Evolutionary conservation across 2,797 vertebrate genomes (phyloP).

Genomic region (Eulemur rubriventer): DNA sequence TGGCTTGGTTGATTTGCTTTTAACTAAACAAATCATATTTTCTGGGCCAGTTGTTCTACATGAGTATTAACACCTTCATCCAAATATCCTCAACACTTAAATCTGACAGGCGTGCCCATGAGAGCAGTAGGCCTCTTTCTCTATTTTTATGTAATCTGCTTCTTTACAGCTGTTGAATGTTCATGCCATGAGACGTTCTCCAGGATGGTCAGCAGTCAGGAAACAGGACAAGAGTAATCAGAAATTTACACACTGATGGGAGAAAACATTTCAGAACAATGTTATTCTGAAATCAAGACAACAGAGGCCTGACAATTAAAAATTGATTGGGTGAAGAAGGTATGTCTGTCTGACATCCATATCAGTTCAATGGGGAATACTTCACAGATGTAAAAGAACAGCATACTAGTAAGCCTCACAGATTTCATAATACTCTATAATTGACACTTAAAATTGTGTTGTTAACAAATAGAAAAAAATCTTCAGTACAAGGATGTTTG

Average conservation of each 20-base stretch:
- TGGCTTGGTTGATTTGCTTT: background rate
- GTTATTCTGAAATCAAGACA: background rate
- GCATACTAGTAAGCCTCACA: rapidly evolving
- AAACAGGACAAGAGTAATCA: background rate
- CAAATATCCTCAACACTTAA: background rate
- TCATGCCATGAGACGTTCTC: rapidly evolving
- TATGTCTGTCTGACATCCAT: rapidly evolving
- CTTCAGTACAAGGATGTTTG: background rate
- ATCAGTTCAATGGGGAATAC: background rate
- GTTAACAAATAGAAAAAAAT: background rate
- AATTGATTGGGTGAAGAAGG: background rate
- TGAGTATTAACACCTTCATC: background rate
- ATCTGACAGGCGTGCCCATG: background rate
- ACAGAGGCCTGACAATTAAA: background rate
- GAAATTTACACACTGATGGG: background rate
- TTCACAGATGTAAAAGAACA: background rate
- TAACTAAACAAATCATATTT: background rate
- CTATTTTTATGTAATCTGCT: rapidly evolving
- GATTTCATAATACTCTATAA: background rate
- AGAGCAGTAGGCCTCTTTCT: rapidly evolving
- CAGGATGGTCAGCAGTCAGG: background rate
- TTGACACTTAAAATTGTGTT: background rate
- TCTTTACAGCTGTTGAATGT: rapidly evolving
- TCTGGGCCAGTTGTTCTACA: background rate
- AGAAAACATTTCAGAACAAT: background rate